phyloP scores from a whole-genome alignment of 2,888 invertebrate species.

The Sesamia inferens region DNA sequence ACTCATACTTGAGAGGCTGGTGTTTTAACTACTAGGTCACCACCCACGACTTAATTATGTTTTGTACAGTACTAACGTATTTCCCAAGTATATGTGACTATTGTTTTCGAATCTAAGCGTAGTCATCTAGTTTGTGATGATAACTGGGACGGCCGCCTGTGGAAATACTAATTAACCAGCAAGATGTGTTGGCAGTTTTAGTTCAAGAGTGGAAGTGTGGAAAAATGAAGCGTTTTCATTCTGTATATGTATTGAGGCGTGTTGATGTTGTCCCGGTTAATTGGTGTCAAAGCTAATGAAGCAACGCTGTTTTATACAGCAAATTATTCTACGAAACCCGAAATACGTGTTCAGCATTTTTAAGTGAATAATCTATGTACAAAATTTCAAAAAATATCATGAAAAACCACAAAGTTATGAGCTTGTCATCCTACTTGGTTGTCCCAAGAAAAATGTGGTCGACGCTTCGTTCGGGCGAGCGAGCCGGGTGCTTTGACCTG shows the following conservation, averaged over 20 bases:
- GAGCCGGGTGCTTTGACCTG: too few species aligned
- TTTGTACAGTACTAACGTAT: conserved; percentile 48
- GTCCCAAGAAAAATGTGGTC: too few species aligned
- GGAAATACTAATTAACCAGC: conserved; percentile 59
- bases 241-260: neutral
- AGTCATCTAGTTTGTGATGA: conserved; percentile 62
- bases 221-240: conserved; percentile 35
- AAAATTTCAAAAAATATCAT: too few species aligned
- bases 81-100: conserved; percentile 52
- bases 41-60: too few species aligned
- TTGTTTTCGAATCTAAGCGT: conserved; percentile 55
- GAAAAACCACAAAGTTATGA: too few species aligned
- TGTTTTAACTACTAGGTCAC: too few species aligned
- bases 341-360: too few species aligned
- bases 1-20: too few species aligned
- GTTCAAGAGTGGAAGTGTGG: conserved; percentile 24
- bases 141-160: conserved; percentile 55
- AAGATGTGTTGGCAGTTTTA: conserved; percentile 39
- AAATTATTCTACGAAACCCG: too few species aligned
- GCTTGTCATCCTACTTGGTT: too few species aligned
- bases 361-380: too few species aligned
- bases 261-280: conserved; percentile 33
- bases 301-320: neutral
- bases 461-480: too few species aligned
- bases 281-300: conserved; percentile 4